These are phyloP conservation scores for Dryas iulia DNA, from an alignment of 1,140 invertebrate species.

Conservation along the genomic window DNA sequence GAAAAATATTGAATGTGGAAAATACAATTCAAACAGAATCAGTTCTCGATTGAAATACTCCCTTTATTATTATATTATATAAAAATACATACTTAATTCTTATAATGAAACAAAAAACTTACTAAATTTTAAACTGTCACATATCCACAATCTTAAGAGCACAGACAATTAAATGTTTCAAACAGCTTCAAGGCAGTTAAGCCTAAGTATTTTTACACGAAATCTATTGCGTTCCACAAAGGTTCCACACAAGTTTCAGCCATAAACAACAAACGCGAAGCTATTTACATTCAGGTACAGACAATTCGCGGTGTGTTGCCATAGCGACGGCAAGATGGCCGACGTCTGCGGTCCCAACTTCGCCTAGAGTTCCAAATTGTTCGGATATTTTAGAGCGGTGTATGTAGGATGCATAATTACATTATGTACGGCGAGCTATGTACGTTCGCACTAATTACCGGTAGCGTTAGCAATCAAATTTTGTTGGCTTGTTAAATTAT, in stretches of 20 bases:
- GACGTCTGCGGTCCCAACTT: slow-evolving; percentile 72
- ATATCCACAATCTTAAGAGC: too few species aligned
- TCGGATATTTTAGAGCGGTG: slow-evolving; percentile 71
- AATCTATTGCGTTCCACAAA: slow-evolving; percentile 28
- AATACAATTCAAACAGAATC: too few species aligned
- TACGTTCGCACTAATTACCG: slow-evolving; percentile 73
- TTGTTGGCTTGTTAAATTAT: too few species aligned
- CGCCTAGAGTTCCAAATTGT: slow-evolving; percentile 77
- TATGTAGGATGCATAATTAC: slow-evolving; percentile 77
- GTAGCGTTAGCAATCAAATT: slow-evolving; percentile 49
- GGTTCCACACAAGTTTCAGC: slow-evolving; percentile 43
- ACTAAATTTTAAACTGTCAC: too few species aligned
- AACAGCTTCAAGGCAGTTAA: not conserved
- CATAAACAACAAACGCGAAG: slow-evolving; percentile 60
- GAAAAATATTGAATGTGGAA: too few species aligned
- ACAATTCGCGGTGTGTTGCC: slow-evolving; percentile 73
- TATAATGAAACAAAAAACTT: too few species aligned
- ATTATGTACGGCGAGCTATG: slow-evolving; percentile 71
- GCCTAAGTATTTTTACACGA: slow-evolving; percentile 20
- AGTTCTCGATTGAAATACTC: too few species aligned
- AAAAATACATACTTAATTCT: too few species aligned
- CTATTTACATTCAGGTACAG: slow-evolving; percentile 76
- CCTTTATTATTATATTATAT: too few species aligned
- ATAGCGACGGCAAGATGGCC: slow-evolving; percentile 74
- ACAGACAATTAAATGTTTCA: not conserved